These are phyloP conservation scores for Drosophila tripunctata DNA, from an alignment of 2,888 invertebrate species.

Conservation along the genomic window DNA sequence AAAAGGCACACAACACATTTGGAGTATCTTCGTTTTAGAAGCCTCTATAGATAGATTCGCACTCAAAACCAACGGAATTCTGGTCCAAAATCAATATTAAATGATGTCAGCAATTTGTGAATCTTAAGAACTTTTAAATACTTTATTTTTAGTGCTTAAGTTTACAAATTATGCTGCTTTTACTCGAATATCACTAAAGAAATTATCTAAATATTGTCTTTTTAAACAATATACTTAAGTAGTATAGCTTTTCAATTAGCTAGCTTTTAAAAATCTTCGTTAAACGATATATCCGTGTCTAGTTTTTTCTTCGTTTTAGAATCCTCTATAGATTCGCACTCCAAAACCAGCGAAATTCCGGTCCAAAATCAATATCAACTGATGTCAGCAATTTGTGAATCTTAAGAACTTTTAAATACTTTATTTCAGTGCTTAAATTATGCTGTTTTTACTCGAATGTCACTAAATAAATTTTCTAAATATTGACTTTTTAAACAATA, in stretches of 20 bases:
- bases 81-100: not conserved
- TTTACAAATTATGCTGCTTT: not conserved
- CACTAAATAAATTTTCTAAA: too few species aligned
- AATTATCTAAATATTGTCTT: too few species aligned
- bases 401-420: not conserved
- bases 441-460: too few species aligned
- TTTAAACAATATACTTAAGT: too few species aligned
- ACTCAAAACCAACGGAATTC: not conserved
- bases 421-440: not conserved
- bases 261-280: too few species aligned
- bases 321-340: not conserved
- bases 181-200: too few species aligned
- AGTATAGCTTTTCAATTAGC: too few species aligned
- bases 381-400: not conserved
- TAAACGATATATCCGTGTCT: too few species aligned
- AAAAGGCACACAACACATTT: not conserved
- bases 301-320: not conserved
- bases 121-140: not conserved
- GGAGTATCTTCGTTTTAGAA: not conserved
- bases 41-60: not conserved
- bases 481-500: too few species aligned
- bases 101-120: not conserved
- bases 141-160: not conserved
- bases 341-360: not conserved
- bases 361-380: not conserved